Evolutionary conservation across 2,888 invertebrate species (phyloP).

Genomic region (Metalampra italica): DNA sequence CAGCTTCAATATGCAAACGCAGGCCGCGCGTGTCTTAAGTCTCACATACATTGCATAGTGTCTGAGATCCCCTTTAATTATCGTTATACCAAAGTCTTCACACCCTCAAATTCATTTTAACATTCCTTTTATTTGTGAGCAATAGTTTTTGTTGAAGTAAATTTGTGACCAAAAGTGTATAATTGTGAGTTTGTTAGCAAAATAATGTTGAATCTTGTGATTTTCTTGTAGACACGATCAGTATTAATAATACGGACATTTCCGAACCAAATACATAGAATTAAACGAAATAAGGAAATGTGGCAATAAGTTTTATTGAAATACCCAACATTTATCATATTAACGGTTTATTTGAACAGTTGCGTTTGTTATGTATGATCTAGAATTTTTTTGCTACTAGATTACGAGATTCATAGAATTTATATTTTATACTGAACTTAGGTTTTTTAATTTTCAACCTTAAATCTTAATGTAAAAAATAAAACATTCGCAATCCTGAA

Average conservation of each 20-base stretch:
- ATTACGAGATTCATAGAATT: neutral
- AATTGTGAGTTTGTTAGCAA: neutral
- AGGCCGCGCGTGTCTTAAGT: too few relatives aligned
- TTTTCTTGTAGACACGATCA: slow-evolving; percentile 38
- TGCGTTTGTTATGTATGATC: too few relatives aligned
- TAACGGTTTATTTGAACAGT: neutral
- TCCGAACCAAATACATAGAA: slow-evolving; percentile 61
- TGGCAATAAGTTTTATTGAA: slow-evolving; percentile 34
- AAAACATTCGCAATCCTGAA: too few relatives aligned
- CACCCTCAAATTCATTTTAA: neutral
- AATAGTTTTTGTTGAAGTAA: neutral
- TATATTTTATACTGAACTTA: too few relatives aligned
- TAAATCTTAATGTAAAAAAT: too few relatives aligned
- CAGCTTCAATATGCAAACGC: too few relatives aligned
- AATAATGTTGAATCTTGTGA: slow-evolving; percentile 18
- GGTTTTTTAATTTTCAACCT: too few relatives aligned
- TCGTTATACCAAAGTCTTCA: slow-evolving; percentile 5
- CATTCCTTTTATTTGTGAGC: neutral
- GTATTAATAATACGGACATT: slow-evolving; percentile 56
- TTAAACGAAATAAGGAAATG: slow-evolving; percentile 49
- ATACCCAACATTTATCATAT: slow-evolving; percentile 3
- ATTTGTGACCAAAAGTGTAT: neutral
- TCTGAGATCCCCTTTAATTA: too few relatives aligned
- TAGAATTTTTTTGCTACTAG: too few relatives aligned
- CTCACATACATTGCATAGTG: too few relatives aligned